Base-by-base conservation (phyloP, 2,888 invertebrate species). In the Cataglyphis rosenhaueri region DNA sequence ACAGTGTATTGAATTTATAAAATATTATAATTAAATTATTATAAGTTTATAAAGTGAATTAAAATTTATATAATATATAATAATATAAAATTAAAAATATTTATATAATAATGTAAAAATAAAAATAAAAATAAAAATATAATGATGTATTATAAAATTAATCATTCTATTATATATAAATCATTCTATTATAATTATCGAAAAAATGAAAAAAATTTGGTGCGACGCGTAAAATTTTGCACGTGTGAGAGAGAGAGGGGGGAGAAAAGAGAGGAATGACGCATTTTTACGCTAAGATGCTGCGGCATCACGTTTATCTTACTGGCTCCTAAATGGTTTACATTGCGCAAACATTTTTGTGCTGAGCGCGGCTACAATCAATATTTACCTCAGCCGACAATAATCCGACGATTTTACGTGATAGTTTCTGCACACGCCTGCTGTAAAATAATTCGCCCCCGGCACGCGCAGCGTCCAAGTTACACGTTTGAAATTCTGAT, bases 381-480 rank as follows among this genome's bases (percentile, higher is more conserved):
- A 78, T 78, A 78, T 78, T 78, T 70, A 78, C 21, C 2, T 44
- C 15, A 32, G 21, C 29, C 41, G 29, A 68, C 44, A n/a, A 59
- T 44, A 68, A 52, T 76, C n/a, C 3, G 3, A 12, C 21, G 59
- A 78, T 48, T 78, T 78, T 32, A 68, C 66, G 57, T 21, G 70
- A 70, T 70, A 66, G 41, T 25, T 44, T 15, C 32, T 25, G 32
- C 44, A 78, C 18, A 78, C 18, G 21, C 32, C 3, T 12, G 18
- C 3, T 12, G 18, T 78, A 78, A 78, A 59, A 70, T 70, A 70
- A 78, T 25, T 78, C 35, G 18, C 70, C 15, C 21, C 3, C 29
- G 59, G 48, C 48, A 52, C 57, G 25, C 18, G 59, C 44, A 5
- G 70, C 41, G 18, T 78, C 48, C 59, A 35, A 70, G 57, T 70